Evolutionary conservation across 2,888 invertebrate genomes (phyloP), one percentile per base, ranked within the genome.

Genomic region (Ametastegia equiseti): DNA sequence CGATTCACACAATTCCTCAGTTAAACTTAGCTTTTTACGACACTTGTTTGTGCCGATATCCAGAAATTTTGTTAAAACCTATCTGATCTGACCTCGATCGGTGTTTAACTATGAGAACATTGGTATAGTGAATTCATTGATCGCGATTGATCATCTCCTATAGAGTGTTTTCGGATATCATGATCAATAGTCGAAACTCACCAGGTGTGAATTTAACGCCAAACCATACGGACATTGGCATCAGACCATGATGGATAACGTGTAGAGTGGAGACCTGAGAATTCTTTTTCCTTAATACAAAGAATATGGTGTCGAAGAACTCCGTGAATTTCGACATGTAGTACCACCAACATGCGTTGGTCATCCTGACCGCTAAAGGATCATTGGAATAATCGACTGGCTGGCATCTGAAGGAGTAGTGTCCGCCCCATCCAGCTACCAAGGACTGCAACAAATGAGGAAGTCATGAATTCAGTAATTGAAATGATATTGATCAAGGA

Each of bases 151-250:
- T 23, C 23, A 23, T 50, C 50, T 15, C 50, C 6, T 50, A 19
- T 19, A 1, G 6, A 50, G 5, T 50, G 19, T 5, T 1, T n/a
- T 50, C 15, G 6, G 50, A 19, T 50, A 15, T 19, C 50, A 50
- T 19, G 19, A 1, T 15, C n/a, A 23, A 54, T 19, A 60, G 30
- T 60, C n/a, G 33, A 6, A 4, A 75, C 93, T 92, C 89, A 96
- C 97, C 97, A 90, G 97, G 96, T 0, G 96, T 96, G 92, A 97
- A 97, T 92, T 97, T 97, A 84, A 97, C 96, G 81, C 97, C 97
- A 92, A 97, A 96, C 97, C 97, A 97, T 81, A 97, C 98, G 9
- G 97, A 97, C 92, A 98, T 94, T 4, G 98, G 98, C 98, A 98
- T 98, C 85, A 97, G 95, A 67, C 98, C 98, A 90, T 98, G 98